Evolutionary conservation across 64 coral and sea anemone species (phyloP).

Genomic region (Astreopora myriophthalma): DNA sequence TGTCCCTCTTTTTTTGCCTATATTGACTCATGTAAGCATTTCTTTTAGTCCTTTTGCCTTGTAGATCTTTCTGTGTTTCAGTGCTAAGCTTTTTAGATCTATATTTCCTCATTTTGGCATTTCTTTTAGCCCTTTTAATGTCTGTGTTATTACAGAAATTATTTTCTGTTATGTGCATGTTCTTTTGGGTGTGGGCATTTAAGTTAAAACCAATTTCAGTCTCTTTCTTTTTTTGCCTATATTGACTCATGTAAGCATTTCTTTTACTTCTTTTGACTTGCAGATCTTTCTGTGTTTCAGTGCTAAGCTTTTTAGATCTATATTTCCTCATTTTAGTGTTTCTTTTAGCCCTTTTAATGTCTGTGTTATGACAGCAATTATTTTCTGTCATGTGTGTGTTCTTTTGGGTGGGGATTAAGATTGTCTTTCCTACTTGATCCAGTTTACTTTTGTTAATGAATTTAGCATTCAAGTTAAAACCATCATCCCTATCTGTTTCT

Average conservation of each 20-base stretch:
- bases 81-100: background rate
- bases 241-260: constrained; percentile 26
- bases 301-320: background rate
- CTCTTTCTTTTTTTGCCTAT: background rate
- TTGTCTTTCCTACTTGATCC: background rate
- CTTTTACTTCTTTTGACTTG: background rate
- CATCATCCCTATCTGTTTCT: background rate
- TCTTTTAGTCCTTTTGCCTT: background rate
- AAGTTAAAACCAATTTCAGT: background rate
- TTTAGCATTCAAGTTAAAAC: background rate
- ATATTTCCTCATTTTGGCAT: background rate
- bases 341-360: background rate
- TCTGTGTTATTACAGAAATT: constrained; percentile 30
- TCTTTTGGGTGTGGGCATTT: no score
- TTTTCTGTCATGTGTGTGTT: background rate
- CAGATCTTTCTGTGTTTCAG: background rate
- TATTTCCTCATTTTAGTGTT: background rate
- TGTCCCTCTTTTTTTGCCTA: background rate
- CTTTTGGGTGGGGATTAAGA: background rate
- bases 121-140: background rate
- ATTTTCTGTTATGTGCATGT: background rate
- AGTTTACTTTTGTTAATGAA: background rate
- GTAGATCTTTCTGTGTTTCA: background rate
- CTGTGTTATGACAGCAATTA: constrained; percentile 19
- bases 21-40: constrained; percentile 29